Evolutionary conservation across 2,888 invertebrate species (phyloP).

Genomic region (Cryptus viduatorius): DNA sequence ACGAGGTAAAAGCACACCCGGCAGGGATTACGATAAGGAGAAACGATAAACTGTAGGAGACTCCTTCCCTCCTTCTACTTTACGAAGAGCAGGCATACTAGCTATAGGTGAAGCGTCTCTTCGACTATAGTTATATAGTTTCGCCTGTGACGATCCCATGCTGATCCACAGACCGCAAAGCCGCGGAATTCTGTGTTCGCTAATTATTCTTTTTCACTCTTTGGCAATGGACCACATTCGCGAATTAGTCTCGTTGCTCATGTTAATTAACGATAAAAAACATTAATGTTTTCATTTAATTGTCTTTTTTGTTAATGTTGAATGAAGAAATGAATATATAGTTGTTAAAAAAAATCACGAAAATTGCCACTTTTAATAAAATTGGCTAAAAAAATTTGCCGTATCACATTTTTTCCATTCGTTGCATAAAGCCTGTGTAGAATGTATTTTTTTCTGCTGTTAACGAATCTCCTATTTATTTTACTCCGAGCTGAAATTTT

Average conservation of each 20-base stretch:
- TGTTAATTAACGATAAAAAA: background rate
- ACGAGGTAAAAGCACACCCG: constrained; percentile 55
- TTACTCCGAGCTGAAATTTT: too few species aligned
- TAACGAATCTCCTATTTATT: too few species aligned
- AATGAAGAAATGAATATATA: too few species aligned
- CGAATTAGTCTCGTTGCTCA: constrained; percentile 3
- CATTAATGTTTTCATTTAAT: too few species aligned
- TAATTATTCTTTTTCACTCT: constrained; percentile 33
- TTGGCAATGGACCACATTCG: background rate
- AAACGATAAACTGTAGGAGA: constrained; percentile 60
- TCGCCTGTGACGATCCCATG: constrained; percentile 3
- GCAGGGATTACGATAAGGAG: constrained; percentile 64
- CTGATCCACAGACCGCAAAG: constrained; percentile 21
- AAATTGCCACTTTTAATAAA: background rate
- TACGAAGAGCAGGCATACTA: constrained; percentile 11
- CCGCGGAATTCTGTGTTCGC: background rate
- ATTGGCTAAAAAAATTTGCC: too few species aligned
- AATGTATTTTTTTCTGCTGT: too few species aligned
- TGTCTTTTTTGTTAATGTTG: too few species aligned
- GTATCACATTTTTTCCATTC: too few species aligned
- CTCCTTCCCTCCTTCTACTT: constrained; percentile 30
- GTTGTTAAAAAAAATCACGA: too few species aligned
- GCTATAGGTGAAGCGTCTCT: constrained; percentile 1
- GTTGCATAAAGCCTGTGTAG: too few species aligned
- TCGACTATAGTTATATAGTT: constrained; percentile 40